A percentile compares a stretch with the other conserved stretches of the same genome.
Conservation (phyloP, 2,113 vertebrate genomes). For the Megaceryle torquata region DNA sequence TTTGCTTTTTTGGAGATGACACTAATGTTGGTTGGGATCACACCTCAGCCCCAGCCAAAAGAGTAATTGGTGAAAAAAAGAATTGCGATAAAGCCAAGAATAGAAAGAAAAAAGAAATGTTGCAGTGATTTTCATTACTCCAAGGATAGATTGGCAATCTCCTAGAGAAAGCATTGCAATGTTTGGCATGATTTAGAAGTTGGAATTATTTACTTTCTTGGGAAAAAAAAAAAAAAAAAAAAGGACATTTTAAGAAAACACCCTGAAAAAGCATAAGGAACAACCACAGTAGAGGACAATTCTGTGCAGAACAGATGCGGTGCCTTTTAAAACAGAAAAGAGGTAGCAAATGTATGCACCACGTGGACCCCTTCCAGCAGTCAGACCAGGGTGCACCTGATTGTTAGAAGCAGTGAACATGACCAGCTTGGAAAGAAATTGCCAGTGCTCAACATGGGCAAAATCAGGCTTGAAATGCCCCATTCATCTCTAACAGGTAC, state of each 20-base stretch:
- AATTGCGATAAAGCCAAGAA: constrained; percentile 4
- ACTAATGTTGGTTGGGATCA: background rate
- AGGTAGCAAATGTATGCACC: background rate
- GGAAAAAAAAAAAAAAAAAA: too few species aligned
- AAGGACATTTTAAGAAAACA: background rate
- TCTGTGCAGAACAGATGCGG: background rate
- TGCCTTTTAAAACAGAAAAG: background rate
- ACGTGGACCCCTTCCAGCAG: background rate
- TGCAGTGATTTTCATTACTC: background rate
- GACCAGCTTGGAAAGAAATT: background rate
- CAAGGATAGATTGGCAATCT: background rate
- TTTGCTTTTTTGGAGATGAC: background rate
- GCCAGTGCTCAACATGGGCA: background rate
- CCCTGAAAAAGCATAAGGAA: background rate
- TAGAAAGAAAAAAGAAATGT: background rate
- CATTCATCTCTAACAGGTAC: background rate
- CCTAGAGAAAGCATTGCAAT: background rate
- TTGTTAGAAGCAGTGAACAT: background rate
- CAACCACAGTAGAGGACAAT: background rate
- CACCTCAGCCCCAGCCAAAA: background rate
- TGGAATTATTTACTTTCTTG: background rate
- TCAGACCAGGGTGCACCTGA: background rate
- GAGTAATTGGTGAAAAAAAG: constrained; percentile 1
- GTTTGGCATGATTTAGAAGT: background rate
- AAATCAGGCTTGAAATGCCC: background rate